Evolutionary conservation across 2,113 vertebrate species (phyloP).

Genomic region (Potamarius usumacintae): DNA sequence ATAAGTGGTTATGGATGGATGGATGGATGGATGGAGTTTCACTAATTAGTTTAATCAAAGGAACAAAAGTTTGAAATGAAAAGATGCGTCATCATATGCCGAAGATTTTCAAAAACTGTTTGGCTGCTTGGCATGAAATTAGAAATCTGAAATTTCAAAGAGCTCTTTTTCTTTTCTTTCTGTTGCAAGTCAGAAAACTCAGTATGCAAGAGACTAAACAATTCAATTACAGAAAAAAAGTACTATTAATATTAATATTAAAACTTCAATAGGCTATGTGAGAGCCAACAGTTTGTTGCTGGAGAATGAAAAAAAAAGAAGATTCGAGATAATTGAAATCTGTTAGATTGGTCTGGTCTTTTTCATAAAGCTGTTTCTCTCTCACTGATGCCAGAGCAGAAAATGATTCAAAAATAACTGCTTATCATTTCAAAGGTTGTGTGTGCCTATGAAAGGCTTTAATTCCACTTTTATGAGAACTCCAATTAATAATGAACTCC

Average conservation of each 20-base stretch:
- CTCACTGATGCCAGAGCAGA: slow-evolving; percentile 25
- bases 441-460: slow-evolving; percentile 33
- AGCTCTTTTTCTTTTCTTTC: slow-evolving; percentile 8
- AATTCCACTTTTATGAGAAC: slow-evolving; percentile 47
- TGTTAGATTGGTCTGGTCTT: slow-evolving; percentile 15
- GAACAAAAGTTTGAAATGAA: slow-evolving; percentile 7
- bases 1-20: too few relatives aligned
- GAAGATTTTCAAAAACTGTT: not conserved
- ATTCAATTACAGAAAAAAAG: slow-evolving; percentile 31
- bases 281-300: slow-evolving; percentile 22
- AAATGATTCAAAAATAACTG: slow-evolving; percentile 43
- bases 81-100: not conserved
- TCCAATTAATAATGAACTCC: slow-evolving; percentile 52
- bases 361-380: slow-evolving; percentile 19
- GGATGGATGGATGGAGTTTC: not conserved
- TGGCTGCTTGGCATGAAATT: not conserved
- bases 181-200: slow-evolving; percentile 1
- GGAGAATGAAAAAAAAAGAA: slow-evolving; percentile 1
- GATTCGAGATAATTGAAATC: slow-evolving; percentile 43
- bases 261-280: slow-evolving; percentile 9
- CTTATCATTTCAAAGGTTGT: slow-evolving; percentile 49
- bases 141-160: not conserved
- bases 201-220: not conserved
- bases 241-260: not conserved
- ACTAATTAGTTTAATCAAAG: slow-evolving; percentile 15